Conservation (phyloP, 2,888 invertebrate species). For the Reticulitermes lucifugus region DNA sequence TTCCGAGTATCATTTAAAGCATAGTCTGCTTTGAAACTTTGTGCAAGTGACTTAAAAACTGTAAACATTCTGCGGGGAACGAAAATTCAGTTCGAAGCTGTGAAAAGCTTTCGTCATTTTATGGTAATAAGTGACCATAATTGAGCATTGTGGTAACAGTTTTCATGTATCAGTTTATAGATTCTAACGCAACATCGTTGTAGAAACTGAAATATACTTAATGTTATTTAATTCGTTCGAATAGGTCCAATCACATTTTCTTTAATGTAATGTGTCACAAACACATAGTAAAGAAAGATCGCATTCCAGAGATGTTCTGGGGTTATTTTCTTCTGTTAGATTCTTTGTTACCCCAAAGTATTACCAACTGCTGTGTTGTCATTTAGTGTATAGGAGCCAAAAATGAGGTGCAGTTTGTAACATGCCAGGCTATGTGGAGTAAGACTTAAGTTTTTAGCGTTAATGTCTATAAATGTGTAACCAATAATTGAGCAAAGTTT, state of each 20-base stretch:
- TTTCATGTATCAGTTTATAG: neutral
- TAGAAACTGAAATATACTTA: neutral
- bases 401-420: conserved; percentile 24
- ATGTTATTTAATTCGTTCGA: neutral
- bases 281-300: neutral
- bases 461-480: too few species aligned
- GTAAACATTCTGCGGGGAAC: neutral
- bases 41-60: neutral
- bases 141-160: neutral
- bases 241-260: neutral
- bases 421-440: neutral
- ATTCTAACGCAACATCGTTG: neutral
- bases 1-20: neutral
- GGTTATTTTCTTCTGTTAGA: neutral
- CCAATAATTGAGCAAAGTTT: too few species aligned
- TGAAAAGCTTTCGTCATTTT: neutral
- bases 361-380: conserved; percentile 22
- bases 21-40: neutral
- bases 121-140: neutral
- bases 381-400: conserved; percentile 3
- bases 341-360: neutral
- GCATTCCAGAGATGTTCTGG: neutral
- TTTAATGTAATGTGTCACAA: neutral
- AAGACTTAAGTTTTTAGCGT: too few species aligned
- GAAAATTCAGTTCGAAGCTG: neutral